Evolutionary conservation across 2,113 vertebrate species (phyloP).

Genomic region (Oreotrochilus melanogaster): DNA sequence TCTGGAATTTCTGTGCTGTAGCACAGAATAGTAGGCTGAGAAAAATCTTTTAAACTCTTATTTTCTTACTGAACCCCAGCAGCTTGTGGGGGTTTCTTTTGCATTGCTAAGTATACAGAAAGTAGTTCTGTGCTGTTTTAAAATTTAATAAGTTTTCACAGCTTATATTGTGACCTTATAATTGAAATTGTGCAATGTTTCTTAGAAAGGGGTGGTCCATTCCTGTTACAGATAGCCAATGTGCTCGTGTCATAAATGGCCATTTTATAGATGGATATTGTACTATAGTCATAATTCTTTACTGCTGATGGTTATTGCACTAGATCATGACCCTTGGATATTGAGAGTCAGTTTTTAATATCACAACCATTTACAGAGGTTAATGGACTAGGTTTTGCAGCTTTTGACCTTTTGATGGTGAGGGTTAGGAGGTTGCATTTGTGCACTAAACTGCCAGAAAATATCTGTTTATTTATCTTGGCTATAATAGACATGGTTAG

Average conservation of each 20-base stretch:
- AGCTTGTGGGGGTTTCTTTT: background rate
- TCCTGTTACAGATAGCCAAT: constrained; percentile 64
- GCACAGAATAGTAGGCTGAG: background rate
- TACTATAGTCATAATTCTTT: constrained; percentile 83
- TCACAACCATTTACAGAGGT: constrained; percentile 85
- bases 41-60: background rate
- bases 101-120: constrained; percentile 30
- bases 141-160: constrained; percentile 63
- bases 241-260: constrained; percentile 78
- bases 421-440: constrained; percentile 78
- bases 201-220: constrained; percentile 62
- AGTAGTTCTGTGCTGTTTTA: constrained; percentile 12
- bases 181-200: constrained; percentile 68
- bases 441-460: constrained; percentile 73
- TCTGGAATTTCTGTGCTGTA: background rate
- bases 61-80: background rate
- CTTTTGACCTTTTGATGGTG: constrained; percentile 81
- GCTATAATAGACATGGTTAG: constrained; percentile 11
- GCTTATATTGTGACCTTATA: constrained; percentile 53
- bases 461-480: constrained; percentile 78
- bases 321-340: constrained; percentile 83
- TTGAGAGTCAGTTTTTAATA: constrained; percentile 87
- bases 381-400: constrained; percentile 84
- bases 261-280: constrained; percentile 85
- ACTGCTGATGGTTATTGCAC: constrained; percentile 84